Percentiles rank a stretch among this genome's conserved stretches.
Evolutionary conservation across 2,888 invertebrate genomes (phyloP).

Genomic region (Hylaea fasciaria): DNA sequence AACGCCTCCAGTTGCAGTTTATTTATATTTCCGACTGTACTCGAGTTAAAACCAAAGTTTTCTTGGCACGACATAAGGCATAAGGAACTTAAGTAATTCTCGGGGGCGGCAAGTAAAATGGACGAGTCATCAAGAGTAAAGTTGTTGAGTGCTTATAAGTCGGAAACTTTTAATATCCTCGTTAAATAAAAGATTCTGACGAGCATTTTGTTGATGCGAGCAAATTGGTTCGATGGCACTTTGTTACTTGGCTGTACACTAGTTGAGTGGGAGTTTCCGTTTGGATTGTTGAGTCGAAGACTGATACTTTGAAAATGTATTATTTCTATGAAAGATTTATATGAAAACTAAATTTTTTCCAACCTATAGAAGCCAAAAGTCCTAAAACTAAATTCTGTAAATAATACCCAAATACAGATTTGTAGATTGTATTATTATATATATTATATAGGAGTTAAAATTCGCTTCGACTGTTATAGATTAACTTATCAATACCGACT

Average conservation of each 20-base stretch:
- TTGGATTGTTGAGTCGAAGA: too few species aligned
- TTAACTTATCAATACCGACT: too few species aligned
- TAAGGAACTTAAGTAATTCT: conserved; percentile 30
- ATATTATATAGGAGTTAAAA: too few species aligned
- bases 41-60: conserved; percentile 36
- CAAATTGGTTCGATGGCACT: conserved; percentile 5
- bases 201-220: conserved; percentile 14
- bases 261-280: neutral
- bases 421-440: too few species aligned
- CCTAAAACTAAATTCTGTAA: too few species aligned
- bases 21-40: conserved; percentile 21
- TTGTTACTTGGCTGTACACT: neutral
- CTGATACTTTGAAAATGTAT: too few species aligned
- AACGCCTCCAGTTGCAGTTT: conserved; percentile 18
- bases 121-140: conserved; percentile 26
- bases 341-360: too few species aligned
- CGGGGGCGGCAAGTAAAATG: conserved; percentile 29
- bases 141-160: conserved; percentile 29
- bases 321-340: too few species aligned
- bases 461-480: too few species aligned
- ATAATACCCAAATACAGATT: too few species aligned
- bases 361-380: too few species aligned
- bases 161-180: conserved; percentile 26
- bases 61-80: conserved; percentile 31
- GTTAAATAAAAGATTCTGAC: conserved; percentile 20